phyloP scores from a whole-genome alignment of 1,140 invertebrate species.

The Rhopalosiphum maidis region DNA sequence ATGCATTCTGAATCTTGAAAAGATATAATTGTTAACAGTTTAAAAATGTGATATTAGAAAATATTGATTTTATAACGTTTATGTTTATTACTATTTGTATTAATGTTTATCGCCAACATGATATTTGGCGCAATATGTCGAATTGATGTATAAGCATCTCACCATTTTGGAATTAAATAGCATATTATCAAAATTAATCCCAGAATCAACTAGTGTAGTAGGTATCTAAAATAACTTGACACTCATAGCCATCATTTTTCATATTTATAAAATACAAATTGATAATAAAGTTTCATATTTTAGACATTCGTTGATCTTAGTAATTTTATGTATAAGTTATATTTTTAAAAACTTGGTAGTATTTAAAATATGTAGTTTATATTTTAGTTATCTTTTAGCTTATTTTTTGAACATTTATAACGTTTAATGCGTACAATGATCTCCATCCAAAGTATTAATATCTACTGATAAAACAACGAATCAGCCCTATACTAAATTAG shows the following conservation, averaged over 20 bases:
- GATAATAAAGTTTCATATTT: background rate
- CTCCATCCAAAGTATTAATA: background rate
- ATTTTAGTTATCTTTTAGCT: background rate
- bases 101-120: too few species aligned
- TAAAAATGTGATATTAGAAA: too few species aligned
- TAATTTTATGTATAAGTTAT: background rate
- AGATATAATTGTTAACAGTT: too few species aligned
- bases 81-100: too few species aligned
- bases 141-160: too few species aligned
- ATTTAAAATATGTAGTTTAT: background rate
- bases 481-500: background rate
- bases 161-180: background rate
- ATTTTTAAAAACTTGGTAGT: background rate
- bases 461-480: background rate
- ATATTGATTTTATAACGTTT: too few species aligned
- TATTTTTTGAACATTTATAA: background rate
- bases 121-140: too few species aligned
- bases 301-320: background rate
- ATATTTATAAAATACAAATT: background rate
- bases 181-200: background rate
- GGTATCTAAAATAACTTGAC: background rate
- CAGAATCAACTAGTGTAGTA: background rate
- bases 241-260: background rate
- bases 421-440: background rate
- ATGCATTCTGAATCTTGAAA: too few species aligned